A percentile compares a stretch with the other conserved stretches of the same genome.
Evolutionary conservation across 2,113 vertebrate species (phyloP).

Genomic region (Piaya cayana): DNA sequence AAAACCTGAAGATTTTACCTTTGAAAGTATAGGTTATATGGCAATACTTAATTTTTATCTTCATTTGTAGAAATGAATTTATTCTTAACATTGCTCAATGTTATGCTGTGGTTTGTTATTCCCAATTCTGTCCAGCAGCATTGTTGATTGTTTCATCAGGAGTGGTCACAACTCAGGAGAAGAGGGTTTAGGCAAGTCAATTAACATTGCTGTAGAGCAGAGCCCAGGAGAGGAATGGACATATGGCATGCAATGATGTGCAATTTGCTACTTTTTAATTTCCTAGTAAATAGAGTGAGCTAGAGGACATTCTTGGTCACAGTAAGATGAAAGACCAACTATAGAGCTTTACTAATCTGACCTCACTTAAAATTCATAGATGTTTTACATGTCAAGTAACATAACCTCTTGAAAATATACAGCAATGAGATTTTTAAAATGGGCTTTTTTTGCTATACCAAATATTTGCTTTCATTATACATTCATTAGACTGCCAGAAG

Average conservation of each 20-base stretch:
- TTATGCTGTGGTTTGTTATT: background rate
- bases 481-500: conserved; percentile 18
- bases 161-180: conserved; percentile 46
- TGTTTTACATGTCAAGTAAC: conserved; percentile 20
- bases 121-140: conserved; percentile 39
- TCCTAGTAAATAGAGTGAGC: conserved; percentile 31
- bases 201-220: conserved; percentile 59
- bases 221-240: conserved; percentile 23
- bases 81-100: background rate
- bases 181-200: conserved; percentile 46
- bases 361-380: conserved; percentile 45
- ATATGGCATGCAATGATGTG: conserved; percentile 21
- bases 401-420: conserved; percentile 38
- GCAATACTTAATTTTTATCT: background rate
- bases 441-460: background rate
- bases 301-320: conserved; percentile 50
- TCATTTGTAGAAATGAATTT: background rate
- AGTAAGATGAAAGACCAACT: conserved; percentile 49
- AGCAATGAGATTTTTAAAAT: background rate
- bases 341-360: conserved; percentile 16
- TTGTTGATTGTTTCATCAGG: conserved; percentile 30
- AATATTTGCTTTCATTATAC: conserved; percentile 43
- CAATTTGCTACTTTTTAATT: conserved; percentile 52
- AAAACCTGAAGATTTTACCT: background rate
- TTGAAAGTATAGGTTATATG: background rate